Base-by-base conservation (phyloP, 2,113 vertebrate species). In the Amia ocellicauda region DNA sequence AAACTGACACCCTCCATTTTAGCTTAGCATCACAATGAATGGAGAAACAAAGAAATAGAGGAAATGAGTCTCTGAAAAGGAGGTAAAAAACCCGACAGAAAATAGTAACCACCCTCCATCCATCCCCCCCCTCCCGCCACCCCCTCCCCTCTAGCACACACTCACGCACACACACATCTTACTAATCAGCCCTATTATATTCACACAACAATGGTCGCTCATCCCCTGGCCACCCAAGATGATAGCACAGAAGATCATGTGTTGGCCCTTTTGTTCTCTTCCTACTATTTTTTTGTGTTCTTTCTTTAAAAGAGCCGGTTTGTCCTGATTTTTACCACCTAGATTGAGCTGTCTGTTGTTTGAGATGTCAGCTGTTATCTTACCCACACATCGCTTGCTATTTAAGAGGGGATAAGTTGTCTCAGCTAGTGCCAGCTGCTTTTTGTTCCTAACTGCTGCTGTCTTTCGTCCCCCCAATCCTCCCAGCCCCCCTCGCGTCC, bases 181-280 rank as follows among this genome's bases (percentile, higher is more conserved):
- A 74, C 80, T 87, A 88, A 86, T 85, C 81, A 80, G 80, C 71
- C 76, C 84, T 82, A 85, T 85, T 88, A 79, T 85, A 87, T 85
- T 82, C 71, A 69, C 74, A 71, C 75, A 81, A 86, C 85, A 88
- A 85, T 85, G 69, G 74, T 17, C 62, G 69, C 74, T 85, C 86
- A 84, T 86, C 80, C 82, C 78, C 64, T 9, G 58, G 77, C 89
- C 88, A 89, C 89, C 87, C 88, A 89, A 73, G 86, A 81, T 58
- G 64, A 62, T 43, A 65, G 78, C 69, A 63, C 65, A 76, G 23
- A 74, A 62, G 78, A 68, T 78, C 77, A 79, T 70, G 70, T 74
- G 74, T 71, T 75, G 29, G 59, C 53, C 62, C 67, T 71, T 78
- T 80, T 75, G 74, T 78, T 66, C 73, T 75, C 74, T 71, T 79